Evolutionary conservation across 2,888 invertebrate genomes (phyloP), one percentile per base, ranked within the genome.

Genomic region (Lithophane ornitopus): DNA sequence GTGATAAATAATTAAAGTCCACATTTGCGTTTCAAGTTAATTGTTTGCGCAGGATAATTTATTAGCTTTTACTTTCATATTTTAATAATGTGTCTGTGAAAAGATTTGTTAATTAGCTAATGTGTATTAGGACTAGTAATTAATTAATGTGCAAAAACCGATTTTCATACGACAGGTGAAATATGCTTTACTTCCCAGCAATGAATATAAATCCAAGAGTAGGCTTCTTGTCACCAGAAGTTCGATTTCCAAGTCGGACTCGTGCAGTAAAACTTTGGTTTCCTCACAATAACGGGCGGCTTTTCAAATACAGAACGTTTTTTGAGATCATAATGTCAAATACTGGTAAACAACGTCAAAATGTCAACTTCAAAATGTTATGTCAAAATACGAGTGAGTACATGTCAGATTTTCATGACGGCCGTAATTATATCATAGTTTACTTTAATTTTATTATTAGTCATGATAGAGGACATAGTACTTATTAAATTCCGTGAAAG

Each of bases 1-100:
- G 11, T 28, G 49, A 65, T 76, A 66, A 77, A 76, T 80, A 80
- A 80, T 76, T 63, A 67, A 76, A 73, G 59, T 63, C 54, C 52
- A 78, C 69, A 68, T 84, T 70, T 69, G 46, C 67, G 11, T 76
- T 82, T 72, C 28, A 49, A 76, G 65, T 41, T 86, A 81, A 86
- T 86, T 87, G 85, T 87, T 87, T 81, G 72, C 44, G 73, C 52
- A 80, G 85, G 83, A 71, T 81, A 67, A 76, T 75, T n/a, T 61
- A 61, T 41, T 52, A 34, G 66, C 56, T 28, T 16, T 28, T 79
- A 28, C 46, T 65, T 67, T 59, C 34, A 80, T 59, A 11, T 75
- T 68, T 66, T 41, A 14, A 34, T 52, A 26, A 69, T 26, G 46
- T 19, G 39, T 12, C 9, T 68, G 19, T 61, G 52, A 76, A 87